These are phyloP conservation scores for Saturnia japonica DNA, from an alignment of 2,888 invertebrate genomes.

Conservation along the genomic window DNA sequence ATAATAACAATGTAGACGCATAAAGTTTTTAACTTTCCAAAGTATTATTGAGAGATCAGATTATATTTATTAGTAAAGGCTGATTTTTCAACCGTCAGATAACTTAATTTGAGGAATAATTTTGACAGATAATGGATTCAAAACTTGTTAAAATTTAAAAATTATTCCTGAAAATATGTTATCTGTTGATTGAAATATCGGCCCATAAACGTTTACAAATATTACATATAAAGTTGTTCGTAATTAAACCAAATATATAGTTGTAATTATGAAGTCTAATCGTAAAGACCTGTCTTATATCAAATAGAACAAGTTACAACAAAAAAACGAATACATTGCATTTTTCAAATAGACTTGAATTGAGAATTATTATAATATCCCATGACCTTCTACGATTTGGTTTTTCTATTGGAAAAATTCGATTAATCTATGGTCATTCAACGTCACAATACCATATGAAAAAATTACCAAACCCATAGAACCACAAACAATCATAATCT, in stretches of 20 bases:
- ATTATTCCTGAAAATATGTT: too few species aligned
- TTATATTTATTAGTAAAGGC: too few species aligned
- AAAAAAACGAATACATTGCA: not conserved
- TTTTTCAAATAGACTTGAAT: not conserved
- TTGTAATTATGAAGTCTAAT: not conserved
- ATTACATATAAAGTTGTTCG: slow-evolving; percentile 24
- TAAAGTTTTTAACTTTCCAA: slow-evolving; percentile 13
- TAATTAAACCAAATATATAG: not conserved
- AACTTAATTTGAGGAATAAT: too few species aligned
- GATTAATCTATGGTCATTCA: not conserved
- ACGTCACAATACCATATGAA: not conserved
- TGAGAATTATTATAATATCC: too few species aligned
- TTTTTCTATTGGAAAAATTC: not conserved
- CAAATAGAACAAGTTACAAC: not conserved
- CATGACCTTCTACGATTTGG: not conserved
- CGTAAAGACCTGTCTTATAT: not conserved
- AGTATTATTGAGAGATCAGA: slow-evolving; percentile 31
- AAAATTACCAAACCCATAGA: not conserved
- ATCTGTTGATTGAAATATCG: too few species aligned
- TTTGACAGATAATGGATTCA: too few species aligned
- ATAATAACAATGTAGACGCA: not conserved
- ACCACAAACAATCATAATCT: not conserved
- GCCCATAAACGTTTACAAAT: slow-evolving; percentile 7
- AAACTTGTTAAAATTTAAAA: too few species aligned
- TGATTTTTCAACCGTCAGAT: too few species aligned